These are phyloP conservation scores for Hymenopus coronatus DNA, from an alignment of 2,888 invertebrate species.

Conservation along the genomic window DNA sequence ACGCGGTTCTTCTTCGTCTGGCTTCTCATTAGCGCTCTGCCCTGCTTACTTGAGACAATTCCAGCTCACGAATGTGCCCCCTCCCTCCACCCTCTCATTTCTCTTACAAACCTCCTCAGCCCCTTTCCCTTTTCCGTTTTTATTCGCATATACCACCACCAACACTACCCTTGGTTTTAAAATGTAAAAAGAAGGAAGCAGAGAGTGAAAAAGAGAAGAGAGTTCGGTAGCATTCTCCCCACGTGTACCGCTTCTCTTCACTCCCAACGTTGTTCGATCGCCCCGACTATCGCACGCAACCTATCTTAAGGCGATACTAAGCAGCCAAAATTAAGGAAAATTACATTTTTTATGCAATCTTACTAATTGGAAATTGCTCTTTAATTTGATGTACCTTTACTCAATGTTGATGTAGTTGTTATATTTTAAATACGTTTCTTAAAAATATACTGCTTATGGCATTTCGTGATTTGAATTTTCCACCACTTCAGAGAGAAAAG, in stretches of 20 bases:
- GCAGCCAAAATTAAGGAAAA: too few relatives aligned
- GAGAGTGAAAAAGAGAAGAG: background rate
- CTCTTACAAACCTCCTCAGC: constrained; percentile 10
- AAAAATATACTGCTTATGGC: too few relatives aligned
- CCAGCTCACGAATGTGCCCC: constrained; percentile 28
- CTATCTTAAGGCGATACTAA: background rate
- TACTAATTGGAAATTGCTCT: too few relatives aligned
- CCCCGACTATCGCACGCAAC: background rate
- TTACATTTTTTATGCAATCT: too few relatives aligned
- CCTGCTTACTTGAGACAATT: constrained; percentile 28
- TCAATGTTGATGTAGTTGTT: too few relatives aligned
- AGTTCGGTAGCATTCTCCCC: constrained; percentile 5
- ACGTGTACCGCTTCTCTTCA: background rate
- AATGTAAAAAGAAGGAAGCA: constrained; percentile 2
- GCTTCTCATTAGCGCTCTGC: constrained; percentile 29
- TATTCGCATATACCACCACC: background rate
- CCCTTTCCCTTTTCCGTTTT: background rate
- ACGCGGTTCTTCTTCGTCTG: constrained; percentile 27
- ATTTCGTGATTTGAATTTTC: too few relatives aligned
- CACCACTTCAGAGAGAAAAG: too few relatives aligned
- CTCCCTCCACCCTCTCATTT: constrained; percentile 14
- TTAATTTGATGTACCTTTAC: too few relatives aligned
- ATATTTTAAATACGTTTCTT: too few relatives aligned
- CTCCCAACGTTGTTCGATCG: background rate
- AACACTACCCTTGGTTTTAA: constrained; percentile 19